Evolutionary conservation across 1,140 invertebrate species (phyloP), one percentile per base, ranked within the genome.

Genomic region (Anastrepha obliqua): DNA sequence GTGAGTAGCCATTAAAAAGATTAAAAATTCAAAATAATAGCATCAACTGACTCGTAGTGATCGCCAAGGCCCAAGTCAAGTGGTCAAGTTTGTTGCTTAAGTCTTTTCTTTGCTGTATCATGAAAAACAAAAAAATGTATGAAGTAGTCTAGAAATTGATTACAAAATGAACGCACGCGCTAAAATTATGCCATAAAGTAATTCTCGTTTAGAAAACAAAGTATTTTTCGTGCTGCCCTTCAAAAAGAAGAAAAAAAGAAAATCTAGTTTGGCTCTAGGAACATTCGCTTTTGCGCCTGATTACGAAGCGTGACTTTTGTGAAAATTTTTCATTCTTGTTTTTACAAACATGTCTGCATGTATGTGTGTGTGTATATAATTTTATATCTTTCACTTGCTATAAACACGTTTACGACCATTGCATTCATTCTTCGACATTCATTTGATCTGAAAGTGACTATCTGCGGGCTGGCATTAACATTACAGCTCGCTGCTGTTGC

Each of bases 61-160:
- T n/a, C 15, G 65, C 39, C 65, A 62, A 15, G 11, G 39, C 65
- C 39, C 15, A 39, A 39, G 65, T 42, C 65, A 70, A 70, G 65
- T 39, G 39, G 8, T n/a, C 85, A 86, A 86, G 85, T 62, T 60
- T 39, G 85, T 86, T 62, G 29, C 51, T 88, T 86, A 88, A 60
- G 81, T 88, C 86, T 62, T 64, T 86, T 89, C 87, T 90, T 15
- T 67, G 29, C n/a, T 6, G 15, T 29, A 11, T 70, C 67, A 70
- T 13, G 39, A 11, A 70, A 17, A 44, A 55, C 51, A 55, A 44
- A 70, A 44, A 70, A 13, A 62, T 62, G 15, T 62, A 62, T 15
- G n/a, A n/a, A n/a, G 15, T 70, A 70, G 39, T 47, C 42, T 44
- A 44, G 42, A 70, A 70, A 70, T 70, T 70, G 42, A 70, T 70